Base-by-base conservation (phyloP, 2,888 invertebrate species). In the Temnothorax rugatulus region DNA sequence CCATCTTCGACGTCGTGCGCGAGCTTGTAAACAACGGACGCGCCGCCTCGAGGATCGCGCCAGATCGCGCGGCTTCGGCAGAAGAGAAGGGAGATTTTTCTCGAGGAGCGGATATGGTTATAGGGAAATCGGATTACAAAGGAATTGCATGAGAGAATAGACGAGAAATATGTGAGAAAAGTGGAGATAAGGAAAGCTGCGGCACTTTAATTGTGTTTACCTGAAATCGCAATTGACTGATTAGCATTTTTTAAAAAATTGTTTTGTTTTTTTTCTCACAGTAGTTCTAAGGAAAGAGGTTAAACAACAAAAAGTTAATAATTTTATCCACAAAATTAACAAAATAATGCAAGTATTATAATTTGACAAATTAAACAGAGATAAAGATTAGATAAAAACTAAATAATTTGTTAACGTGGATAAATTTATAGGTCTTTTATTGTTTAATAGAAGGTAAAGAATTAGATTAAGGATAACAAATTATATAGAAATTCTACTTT, bases 1-100 rank as follows among this genome's bases (percentile, higher is more conserved):
- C 79, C 79, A 79, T 79, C 79, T 79, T 79, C 21, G 21, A 47
- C 47, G 18, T 66, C n/a, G 68, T 44, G 29, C 44, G n/a, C 47
- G 34, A 64, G 21, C 75, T 75, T 75, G 75, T 75, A 75, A 75
- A 75, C 75, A 75, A 75, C 54, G 25, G 15, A 25, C 9, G 21
- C 52, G 47, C 29, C 29, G n/a, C n/a, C 47, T 68, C 50, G n/a
- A n/a, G n/a, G 21, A 18, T 18, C 61, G 15, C 57, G 57, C 29
- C 29, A 29, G 29, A 29, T 21, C 38, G 13, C 54, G 38, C 18
- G 5, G 41, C 18, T 15, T 1, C 8, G 8, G 9, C 4, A 41
- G 18, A 11, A 18, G 13, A 64, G 41, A 41, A 21, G 15, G 15
- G 64, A 41, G 5, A n/a, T 7, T 59, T 29, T 15, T 15, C 34